Base-by-base conservation (phyloP, 2,113 vertebrate genomes). In the Scomber scombrus region DNA sequence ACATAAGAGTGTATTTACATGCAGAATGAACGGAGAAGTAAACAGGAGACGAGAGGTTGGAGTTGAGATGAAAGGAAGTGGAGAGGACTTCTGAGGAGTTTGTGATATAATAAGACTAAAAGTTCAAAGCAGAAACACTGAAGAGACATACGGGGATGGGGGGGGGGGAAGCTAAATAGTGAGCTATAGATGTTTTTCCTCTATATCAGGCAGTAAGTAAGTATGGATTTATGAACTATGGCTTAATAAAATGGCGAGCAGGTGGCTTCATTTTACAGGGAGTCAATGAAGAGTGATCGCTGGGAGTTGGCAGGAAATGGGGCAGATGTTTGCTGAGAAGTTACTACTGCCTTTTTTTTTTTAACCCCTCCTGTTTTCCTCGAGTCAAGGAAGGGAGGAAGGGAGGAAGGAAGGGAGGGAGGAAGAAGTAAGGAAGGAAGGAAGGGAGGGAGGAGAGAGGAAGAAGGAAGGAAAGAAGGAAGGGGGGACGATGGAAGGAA, bases 261-360 rank as follows among this genome's bases (percentile, higher is more conserved):
- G 63, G n/a, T 65, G 71, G 45, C 47, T 31, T 51, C 67, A 34
- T 31, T 51, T 74, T 47, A 68, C 14, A 40, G 18, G 15, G 46
- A 26, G 26, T 9, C 21, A 71, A 65, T 71, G 50, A 71, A 73
- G 11, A 0, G 0, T 23, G n/a, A 46, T 26, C 8, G 15, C 34
- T 62, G 19, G 15, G 26, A 1, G 23, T 40, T 2, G 0, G 11
- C 34, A 34, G 66, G 51, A 51, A 81, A 70, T 3, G 7, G 5
- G 16, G 4, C 12, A 46, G 63, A 16, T 13, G 9, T 61, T 49
- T 45, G n/a, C 47, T 29, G 15, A 23, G 23, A 26, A 26, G 23
- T 26, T 26, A 26, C 23, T 0, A 26, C 23, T 2, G 23, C 23
- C 23, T 26, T 26, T 26, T 26, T 26, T 26, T 26, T 26, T 26